These are phyloP conservation scores for Choristoneura rosaceana DNA, from an alignment of 2,888 invertebrate species.

Conservation along the genomic window DNA sequence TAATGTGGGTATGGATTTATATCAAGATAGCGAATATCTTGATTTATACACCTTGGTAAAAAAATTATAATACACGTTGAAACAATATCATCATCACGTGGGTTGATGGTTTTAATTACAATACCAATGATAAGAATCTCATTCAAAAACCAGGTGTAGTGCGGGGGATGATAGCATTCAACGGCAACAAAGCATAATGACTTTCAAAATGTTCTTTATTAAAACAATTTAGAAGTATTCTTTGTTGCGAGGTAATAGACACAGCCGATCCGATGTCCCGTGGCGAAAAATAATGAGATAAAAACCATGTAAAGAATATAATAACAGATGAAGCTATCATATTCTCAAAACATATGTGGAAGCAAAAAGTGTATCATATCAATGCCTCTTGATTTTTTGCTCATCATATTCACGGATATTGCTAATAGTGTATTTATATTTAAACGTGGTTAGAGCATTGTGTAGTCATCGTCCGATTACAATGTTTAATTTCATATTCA, in stretches of 20 bases:
- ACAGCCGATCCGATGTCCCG: constrained; percentile 71
- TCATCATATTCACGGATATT: constrained; percentile 11
- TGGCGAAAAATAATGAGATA: constrained; percentile 80
- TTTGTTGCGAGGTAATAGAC: constrained; percentile 74
- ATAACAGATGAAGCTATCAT: constrained; percentile 81
- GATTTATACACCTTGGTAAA: constrained; percentile 7
- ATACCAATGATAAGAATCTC: constrained; percentile 71
- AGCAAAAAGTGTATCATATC: constrained; percentile 47
- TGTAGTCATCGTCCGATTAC: not conserved
- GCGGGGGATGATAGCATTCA: constrained; percentile 65
- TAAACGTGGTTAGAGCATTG: not conserved
- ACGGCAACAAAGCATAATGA: constrained; percentile 76
- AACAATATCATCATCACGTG: constrained; percentile 50
- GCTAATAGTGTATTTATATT: constrained; percentile 13
- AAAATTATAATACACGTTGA: constrained; percentile 33
- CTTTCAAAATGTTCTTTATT: constrained; percentile 75
- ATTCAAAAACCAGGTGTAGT: constrained; percentile 72
- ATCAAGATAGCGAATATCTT: not conserved
- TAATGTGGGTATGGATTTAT: no score
- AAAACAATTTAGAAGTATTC: constrained; percentile 80
- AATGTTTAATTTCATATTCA: constrained; percentile 1
- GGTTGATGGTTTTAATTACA: constrained; percentile 64
- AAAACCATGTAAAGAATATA: constrained; percentile 66
- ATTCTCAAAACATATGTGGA: constrained; percentile 68
- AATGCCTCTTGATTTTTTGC: constrained; percentile 41